Conservation (phyloP, 2,888 invertebrate species). For the Odontomyia ornata region DNA sequence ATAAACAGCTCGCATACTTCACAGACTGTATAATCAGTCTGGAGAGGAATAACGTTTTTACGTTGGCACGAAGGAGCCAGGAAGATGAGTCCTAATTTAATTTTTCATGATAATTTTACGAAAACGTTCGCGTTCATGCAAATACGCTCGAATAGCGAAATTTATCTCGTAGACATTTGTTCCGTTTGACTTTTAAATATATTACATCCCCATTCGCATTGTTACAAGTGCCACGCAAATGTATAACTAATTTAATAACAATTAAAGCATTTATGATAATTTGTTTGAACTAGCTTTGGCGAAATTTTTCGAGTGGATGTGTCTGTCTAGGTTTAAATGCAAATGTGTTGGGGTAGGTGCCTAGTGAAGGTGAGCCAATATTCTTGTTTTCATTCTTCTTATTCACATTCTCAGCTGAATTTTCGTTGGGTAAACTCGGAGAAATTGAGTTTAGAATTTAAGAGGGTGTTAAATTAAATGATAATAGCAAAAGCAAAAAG, state of each 20-base stretch:
- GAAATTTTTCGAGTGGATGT: neutral
- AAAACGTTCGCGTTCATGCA: neutral
- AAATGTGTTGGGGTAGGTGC: too few species aligned
- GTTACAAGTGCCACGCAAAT: constrained; percentile 4
- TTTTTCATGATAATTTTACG: constrained; percentile 23
- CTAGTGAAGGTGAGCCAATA: too few species aligned
- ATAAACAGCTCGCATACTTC: neutral
- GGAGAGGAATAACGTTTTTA: neutral
- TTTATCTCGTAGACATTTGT: neutral
- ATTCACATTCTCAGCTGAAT: too few species aligned
- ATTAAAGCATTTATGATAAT: constrained; percentile 36
- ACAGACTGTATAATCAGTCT: neutral
- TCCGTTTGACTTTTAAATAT: neutral
- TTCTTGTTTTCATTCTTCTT: too few species aligned
- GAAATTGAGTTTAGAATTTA: too few species aligned
- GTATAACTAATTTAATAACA: constrained; percentile 36
- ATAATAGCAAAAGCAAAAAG: too few species aligned
- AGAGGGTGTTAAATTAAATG: too few species aligned
- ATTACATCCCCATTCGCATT: neutral
- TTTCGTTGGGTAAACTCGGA: too few species aligned
- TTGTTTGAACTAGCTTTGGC: constrained; percentile 21
- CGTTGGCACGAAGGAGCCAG: neutral
- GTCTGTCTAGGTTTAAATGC: neutral
- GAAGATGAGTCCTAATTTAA: constrained; percentile 3
- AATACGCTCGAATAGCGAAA: neutral